These are phyloP conservation scores for Argyresthia albistria DNA, from an alignment of 2,888 invertebrate species.

Conservation along the genomic window DNA sequence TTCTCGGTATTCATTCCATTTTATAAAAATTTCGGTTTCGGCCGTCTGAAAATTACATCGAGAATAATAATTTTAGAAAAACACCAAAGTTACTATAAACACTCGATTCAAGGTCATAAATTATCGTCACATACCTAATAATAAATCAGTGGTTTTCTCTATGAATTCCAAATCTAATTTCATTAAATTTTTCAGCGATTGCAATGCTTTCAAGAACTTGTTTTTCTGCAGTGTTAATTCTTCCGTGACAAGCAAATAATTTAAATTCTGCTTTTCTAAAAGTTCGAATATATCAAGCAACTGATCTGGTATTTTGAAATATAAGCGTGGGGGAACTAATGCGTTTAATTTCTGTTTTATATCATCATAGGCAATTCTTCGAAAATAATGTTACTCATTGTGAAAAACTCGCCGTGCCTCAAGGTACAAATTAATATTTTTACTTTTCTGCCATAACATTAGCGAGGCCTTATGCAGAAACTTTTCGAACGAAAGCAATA, in stretches of 20 bases:
- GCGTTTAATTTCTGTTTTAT: constrained; percentile 29
- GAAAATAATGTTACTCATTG: constrained; percentile 41
- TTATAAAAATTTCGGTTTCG: constrained; percentile 37
- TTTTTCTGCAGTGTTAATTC: constrained; percentile 49
- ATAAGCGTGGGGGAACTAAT: constrained; percentile 41
- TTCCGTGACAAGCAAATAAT: constrained; percentile 55
- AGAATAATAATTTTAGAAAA: too few species aligned
- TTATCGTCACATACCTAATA: too few species aligned
- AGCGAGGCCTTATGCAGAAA: constrained; percentile 55
- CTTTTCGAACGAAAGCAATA: constrained; percentile 53
- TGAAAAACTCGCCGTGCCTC: constrained; percentile 36
- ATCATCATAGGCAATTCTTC: constrained; percentile 29
- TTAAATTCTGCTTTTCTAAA: constrained; percentile 57
- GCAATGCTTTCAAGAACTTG: constrained; percentile 43
- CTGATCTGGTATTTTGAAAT: constrained; percentile 50
- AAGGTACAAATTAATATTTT: constrained; percentile 33
- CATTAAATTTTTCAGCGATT: constrained; percentile 32
- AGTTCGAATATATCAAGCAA: constrained; percentile 39
- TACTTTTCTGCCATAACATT: constrained; percentile 47
- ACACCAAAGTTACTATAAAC: too few species aligned
- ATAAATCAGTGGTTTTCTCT: too few species aligned
- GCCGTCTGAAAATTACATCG: constrained; percentile 31
- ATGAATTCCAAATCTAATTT: constrained; percentile 39
- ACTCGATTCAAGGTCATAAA: too few species aligned
- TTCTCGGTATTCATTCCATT: constrained; percentile 38